Evolutionary conservation across 2,113 vertebrate species (phyloP).

Genomic region (Neomonachus schauinslandi): DNA sequence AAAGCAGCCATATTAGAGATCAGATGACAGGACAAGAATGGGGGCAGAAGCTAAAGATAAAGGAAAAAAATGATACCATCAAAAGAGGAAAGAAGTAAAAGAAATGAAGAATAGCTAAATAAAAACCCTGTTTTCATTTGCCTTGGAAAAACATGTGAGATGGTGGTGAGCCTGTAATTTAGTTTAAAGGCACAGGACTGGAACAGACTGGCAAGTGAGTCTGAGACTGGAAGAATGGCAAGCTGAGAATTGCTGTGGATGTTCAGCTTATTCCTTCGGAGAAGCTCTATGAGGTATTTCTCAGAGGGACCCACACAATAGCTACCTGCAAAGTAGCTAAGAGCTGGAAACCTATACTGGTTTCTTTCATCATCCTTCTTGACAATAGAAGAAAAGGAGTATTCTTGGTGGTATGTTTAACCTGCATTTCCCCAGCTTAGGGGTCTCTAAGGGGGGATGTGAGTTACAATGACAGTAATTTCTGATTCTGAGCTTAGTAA

Average conservation of each 20-base stretch:
- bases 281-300: not conserved
- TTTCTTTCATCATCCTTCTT: not conserved
- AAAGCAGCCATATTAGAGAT: not conserved
- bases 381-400: not conserved
- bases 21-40: constrained; percentile 16
- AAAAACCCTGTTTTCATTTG: not conserved
- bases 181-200: not conserved
- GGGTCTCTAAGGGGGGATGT: not conserved
- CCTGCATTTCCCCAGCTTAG: not conserved
- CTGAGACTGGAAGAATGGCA: not conserved
- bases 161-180: not conserved
- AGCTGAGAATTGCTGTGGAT: not conserved
- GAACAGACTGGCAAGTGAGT: not conserved
- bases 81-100: constrained; percentile 26
- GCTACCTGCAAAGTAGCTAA: not conserved
- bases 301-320: not conserved
- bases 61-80: constrained; percentile 16
- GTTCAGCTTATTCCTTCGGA: not conserved
- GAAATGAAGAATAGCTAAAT: not conserved
- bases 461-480: not conserved
- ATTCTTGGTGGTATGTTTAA: not conserved
- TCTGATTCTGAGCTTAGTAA: not conserved
- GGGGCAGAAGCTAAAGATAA: constrained; percentile 15
- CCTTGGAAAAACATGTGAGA: constrained; percentile 29
- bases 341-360: not conserved